Conservation (phyloP, 1,140 invertebrate genomes). For the Drosophila asahinai region DNA sequence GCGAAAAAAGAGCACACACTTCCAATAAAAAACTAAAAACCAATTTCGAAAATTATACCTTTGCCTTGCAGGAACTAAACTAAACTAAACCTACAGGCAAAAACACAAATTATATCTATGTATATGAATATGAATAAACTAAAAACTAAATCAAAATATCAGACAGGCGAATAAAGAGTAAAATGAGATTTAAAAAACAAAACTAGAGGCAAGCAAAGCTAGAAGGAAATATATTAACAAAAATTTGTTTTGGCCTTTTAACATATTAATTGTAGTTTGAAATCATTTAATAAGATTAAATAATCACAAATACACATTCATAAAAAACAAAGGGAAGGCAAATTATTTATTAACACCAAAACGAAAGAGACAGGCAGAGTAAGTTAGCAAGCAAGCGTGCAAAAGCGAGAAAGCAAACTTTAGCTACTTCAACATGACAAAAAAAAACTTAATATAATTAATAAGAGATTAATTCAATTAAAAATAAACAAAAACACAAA, state of each 20-base stretch:
- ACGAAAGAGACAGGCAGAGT: slow-evolving; percentile 18
- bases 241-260: slow-evolving; percentile 46
- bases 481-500: slow-evolving; percentile 27
- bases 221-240: slow-evolving; percentile 15
- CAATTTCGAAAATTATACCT: slow-evolving; percentile 28
- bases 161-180: background rate
- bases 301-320: slow-evolving; percentile 10
- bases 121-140: slow-evolving; percentile 30
- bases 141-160: slow-evolving; percentile 10
- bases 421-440: slow-evolving; percentile 25
- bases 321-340: background rate
- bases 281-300: slow-evolving; percentile 49
- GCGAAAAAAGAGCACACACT: slow-evolving; percentile 8
- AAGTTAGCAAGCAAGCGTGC: background rate
- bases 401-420: slow-evolving; percentile 21
- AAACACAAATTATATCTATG: slow-evolving; percentile 5
- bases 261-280: slow-evolving; percentile 51
- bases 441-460: slow-evolving; percentile 31
- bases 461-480: slow-evolving; percentile 30
- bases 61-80: slow-evolving; percentile 41
- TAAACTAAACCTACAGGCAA: slow-evolving; percentile 33
- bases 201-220: slow-evolving; percentile 12
- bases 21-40: slow-evolving; percentile 12
- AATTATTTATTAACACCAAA: slow-evolving; percentile 18
- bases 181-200: slow-evolving; percentile 16